These are phyloP conservation scores for Eueides isabella DNA, from an alignment of 1,140 invertebrate species.

Conservation along the genomic window DNA sequence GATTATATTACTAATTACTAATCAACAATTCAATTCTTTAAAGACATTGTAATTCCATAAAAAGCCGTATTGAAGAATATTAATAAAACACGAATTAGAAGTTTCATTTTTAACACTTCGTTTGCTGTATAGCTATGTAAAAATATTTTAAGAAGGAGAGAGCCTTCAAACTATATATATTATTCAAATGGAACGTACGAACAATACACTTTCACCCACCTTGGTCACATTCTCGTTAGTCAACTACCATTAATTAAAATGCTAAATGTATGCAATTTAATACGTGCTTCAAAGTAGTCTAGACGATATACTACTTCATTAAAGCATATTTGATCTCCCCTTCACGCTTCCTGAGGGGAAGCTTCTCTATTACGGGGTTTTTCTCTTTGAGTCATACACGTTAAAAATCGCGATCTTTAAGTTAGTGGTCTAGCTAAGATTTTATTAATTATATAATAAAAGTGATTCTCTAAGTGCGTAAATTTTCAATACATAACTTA, in stretches of 20 bases:
- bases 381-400: conserved; percentile 23
- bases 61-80: too few relatives aligned
- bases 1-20: too few relatives aligned
- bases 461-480: not conserved
- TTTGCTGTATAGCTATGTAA: too few relatives aligned
- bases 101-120: too few relatives aligned
- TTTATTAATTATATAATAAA: too few relatives aligned
- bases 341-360: conserved; percentile 25
- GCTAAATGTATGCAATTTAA: conserved; percentile 17
- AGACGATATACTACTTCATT: conserved; percentile 30
- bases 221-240: not conserved
- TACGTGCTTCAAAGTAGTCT: conserved; percentile 18
- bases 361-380: conserved; percentile 20
- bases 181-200: not conserved
- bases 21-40: too few relatives aligned
- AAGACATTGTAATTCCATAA: too few relatives aligned
- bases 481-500: too few relatives aligned
- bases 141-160: too few relatives aligned
- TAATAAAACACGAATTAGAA: too few relatives aligned
- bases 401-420: conserved; percentile 26
- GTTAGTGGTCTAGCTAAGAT: not conserved
- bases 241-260: conserved; percentile 16
- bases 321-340: conserved; percentile 31
- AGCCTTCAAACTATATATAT: too few relatives aligned
- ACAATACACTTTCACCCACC: conserved; percentile 2